These are phyloP conservation scores for Phycodurus eques DNA, from an alignment of 2,113 vertebrate species.

Conservation along the genomic window DNA sequence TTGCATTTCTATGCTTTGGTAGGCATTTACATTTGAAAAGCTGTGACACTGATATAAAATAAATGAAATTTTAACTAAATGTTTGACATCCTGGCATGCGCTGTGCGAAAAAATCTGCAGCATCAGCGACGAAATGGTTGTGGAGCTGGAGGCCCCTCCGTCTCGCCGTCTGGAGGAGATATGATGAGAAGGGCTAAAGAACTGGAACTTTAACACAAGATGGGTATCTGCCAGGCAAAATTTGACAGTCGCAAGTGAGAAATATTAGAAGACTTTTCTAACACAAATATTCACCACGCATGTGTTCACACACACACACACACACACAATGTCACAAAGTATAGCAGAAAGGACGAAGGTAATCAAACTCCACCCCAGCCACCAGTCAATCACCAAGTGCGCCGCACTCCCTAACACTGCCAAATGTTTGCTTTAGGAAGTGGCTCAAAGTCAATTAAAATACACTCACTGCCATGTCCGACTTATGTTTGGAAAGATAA, in stretches of 20 bases:
- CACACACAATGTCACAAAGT: conserved; percentile 21
- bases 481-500: conserved; percentile 83
- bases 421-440: conserved; percentile 86
- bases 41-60: background rate
- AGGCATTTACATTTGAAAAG: conserved; percentile 10
- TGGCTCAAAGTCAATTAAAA: conserved; percentile 88
- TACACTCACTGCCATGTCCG: conserved; percentile 77
- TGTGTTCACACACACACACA: conserved; percentile 14
- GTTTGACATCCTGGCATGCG: background rate
- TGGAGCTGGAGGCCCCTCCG: conserved; percentile 41
- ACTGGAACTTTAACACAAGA: conserved; percentile 79
- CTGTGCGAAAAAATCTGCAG: conserved; percentile 15
- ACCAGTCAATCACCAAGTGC: conserved; percentile 78
- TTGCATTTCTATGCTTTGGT: background rate
- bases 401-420: conserved; percentile 79
- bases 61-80: background rate
- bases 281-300: conserved; percentile 16
- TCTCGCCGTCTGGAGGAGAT: conserved; percentile 73
- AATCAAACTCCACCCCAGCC: conserved; percentile 73
- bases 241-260: conserved; percentile 72
- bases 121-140: conserved; percentile 31
- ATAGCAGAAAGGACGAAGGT: too few relatives aligned
- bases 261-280: conserved; percentile 69
- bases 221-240: conserved; percentile 78
- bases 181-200: conserved; percentile 77